Evolutionary conservation across 2,113 vertebrate genomes (phyloP).

Genomic region (Scartelaos histophorus): DNA sequence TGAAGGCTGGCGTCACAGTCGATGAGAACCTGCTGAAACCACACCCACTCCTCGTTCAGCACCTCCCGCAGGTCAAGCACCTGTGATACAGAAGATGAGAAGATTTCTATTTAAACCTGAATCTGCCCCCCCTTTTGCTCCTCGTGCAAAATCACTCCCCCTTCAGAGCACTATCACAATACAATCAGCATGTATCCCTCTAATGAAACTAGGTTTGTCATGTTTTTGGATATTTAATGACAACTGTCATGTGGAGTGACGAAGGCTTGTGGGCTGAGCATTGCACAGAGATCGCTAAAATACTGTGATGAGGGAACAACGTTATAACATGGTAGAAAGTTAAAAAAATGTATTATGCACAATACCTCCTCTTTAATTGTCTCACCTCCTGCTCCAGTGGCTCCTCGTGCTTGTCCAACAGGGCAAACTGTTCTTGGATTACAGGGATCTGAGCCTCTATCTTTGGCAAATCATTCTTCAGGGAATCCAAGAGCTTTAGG

Average conservation of each 20-base stretch:
- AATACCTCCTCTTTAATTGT: background rate
- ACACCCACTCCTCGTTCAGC: conserved; percentile 78
- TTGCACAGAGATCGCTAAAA: no score
- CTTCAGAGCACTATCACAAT: no score
- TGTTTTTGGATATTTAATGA: no score
- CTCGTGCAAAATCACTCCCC: no score
- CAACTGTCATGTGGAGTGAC: no score
- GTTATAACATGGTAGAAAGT: no score
- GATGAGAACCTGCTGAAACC: conserved; percentile 82
- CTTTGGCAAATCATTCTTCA: conserved; percentile 75
- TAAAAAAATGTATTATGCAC: no score
- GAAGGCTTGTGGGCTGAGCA: no score
- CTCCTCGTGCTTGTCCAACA: conserved; percentile 87
- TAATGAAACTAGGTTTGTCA: no score
- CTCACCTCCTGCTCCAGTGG: conserved; percentile 77
- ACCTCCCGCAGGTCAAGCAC: conserved; percentile 75
- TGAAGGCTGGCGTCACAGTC: conserved; percentile 81
- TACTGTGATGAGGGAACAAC: no score
- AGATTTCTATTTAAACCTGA: background rate
- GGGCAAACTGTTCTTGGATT: conserved; percentile 86
- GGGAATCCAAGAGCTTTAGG: conserved; percentile 77
- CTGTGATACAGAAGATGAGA: conserved; percentile 59
- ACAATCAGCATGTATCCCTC: no score
- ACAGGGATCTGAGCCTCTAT: conserved; percentile 80
- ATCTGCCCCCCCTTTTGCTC: no score